These are phyloP conservation scores for Phalacrocorax carbo DNA, from an alignment of 2,113 vertebrate species.

Conservation along the genomic window DNA sequence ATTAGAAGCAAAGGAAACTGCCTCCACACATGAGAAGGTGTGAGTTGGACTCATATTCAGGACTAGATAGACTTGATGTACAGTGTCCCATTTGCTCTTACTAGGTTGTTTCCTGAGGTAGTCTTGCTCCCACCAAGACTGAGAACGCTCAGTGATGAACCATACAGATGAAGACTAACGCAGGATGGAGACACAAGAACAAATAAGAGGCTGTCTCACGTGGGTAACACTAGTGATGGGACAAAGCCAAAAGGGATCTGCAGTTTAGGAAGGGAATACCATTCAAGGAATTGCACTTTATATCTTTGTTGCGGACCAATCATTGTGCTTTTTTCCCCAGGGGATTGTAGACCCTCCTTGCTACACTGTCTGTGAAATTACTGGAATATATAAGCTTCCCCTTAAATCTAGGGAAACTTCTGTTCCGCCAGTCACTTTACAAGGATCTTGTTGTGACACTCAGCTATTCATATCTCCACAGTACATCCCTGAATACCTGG, in stretches of 20 bases:
- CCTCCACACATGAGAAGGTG: background rate
- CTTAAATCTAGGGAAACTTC: background rate
- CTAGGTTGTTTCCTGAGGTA: background rate
- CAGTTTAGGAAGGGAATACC: background rate
- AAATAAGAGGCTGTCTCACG: background rate
- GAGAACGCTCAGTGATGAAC: background rate
- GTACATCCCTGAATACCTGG: background rate
- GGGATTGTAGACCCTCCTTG: background rate
- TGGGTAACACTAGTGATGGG: background rate
- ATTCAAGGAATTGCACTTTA: background rate
- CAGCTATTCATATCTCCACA: background rate
- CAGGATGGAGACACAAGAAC: background rate
- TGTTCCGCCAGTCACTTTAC: background rate
- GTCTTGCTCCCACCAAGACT: background rate
- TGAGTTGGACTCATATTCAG: background rate
- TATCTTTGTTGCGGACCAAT: background rate
- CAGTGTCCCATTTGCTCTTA: background rate
- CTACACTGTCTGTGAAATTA: background rate
- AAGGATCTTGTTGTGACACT: background rate
- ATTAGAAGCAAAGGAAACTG: background rate
- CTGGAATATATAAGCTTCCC: background rate
- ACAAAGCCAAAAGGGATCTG: background rate
- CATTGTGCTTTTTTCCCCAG: background rate
- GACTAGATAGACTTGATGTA: background rate
- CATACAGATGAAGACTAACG: background rate